Evolutionary conservation across 2,113 vertebrate genomes (phyloP).

Genomic region (Odontesthes bonariensis): DNA sequence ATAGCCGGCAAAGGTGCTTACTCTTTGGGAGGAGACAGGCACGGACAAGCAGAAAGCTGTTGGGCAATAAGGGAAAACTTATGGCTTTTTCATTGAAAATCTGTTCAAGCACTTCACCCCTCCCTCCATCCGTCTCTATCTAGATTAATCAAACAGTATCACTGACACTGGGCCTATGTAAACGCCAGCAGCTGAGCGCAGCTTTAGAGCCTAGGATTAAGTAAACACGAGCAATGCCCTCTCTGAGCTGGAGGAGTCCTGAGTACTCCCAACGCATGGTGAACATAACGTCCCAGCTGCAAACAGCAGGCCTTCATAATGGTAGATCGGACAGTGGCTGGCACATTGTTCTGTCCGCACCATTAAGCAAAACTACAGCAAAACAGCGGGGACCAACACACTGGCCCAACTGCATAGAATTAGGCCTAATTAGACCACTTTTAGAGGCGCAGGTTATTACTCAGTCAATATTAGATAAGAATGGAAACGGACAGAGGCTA

Average conservation of each 20-base stretch:
- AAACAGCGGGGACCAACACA: neutral
- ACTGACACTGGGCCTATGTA: slow-evolving; percentile 5
- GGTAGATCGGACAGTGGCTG: slow-evolving; percentile 16
- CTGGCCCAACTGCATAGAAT: neutral
- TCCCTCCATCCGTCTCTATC: slow-evolving; percentile 1
- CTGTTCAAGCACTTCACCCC: slow-evolving; percentile 5
- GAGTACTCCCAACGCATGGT: slow-evolving; percentile 1
- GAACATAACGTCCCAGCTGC: slow-evolving; percentile 10
- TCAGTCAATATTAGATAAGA: slow-evolving; percentile 34
- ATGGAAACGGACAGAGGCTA: slow-evolving; percentile 11
- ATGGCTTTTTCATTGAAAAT: neutral
- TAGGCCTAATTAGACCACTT: slow-evolving; percentile 14
- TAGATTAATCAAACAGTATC: slow-evolving; percentile 31
- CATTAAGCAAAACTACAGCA: neutral
- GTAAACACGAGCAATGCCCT: slow-evolving; percentile 50
- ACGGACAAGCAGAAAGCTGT: slow-evolving; percentile 26
- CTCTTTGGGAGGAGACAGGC: slow-evolving; percentile 20
- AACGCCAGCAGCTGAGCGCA: slow-evolving; percentile 21
- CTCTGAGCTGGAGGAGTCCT: slow-evolving; percentile 36
- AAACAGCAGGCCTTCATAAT: slow-evolving; percentile 18
- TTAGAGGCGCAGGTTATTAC: slow-evolving; percentile 24
- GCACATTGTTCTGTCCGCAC: neutral
- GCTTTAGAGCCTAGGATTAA: slow-evolving; percentile 65
- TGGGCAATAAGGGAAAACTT: neutral
- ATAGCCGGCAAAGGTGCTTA: slow-evolving; percentile 18